phyloP scores from a whole-genome alignment of 2,888 invertebrate species.

The Eudemis profundana region DNA sequence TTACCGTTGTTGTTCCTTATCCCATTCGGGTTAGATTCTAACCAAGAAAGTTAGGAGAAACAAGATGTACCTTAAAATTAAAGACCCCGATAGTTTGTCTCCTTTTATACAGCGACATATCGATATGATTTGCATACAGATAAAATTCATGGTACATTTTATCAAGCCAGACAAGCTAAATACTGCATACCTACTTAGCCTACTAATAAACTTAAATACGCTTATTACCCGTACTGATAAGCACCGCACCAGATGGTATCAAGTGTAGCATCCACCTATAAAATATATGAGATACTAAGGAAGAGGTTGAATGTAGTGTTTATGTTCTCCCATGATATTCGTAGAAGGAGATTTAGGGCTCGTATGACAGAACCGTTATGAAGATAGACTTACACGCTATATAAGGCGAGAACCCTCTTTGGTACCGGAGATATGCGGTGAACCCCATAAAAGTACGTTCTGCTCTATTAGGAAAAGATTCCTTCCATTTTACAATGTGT shows the following conservation, averaged over 20 bases:
- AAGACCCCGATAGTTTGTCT: too few species aligned
- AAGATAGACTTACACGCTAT: slow-evolving; percentile 54
- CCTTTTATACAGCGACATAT: too few species aligned
- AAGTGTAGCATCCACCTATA: neutral
- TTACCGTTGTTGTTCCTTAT: too few species aligned
- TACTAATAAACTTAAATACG: too few species aligned
- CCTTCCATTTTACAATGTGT: slow-evolving; percentile 8
- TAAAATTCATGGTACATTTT: too few species aligned
- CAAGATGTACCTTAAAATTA: too few species aligned
- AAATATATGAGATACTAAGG: neutral
- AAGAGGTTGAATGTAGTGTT: slow-evolving; percentile 23
- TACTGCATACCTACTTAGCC: too few species aligned
- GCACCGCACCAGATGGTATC: neutral
- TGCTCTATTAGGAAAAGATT: slow-evolving; percentile 23
- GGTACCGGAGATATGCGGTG: slow-evolving; percentile 13
- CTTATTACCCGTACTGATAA: neutral
- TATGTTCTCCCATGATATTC: slow-evolving; percentile 48
- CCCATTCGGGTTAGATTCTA: too few species aligned
- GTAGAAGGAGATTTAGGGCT: slow-evolving; percentile 63
- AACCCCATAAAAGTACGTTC: slow-evolving; percentile 23
- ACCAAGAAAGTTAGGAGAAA: too few species aligned
- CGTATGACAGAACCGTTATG: slow-evolving; percentile 61
- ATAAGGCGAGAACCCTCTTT: slow-evolving; percentile 49
- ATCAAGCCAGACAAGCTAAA: too few species aligned
- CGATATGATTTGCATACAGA: too few species aligned